Base-by-base conservation (phyloP, 2,113 vertebrate genomes). In the Hydropotes inermis region DNA sequence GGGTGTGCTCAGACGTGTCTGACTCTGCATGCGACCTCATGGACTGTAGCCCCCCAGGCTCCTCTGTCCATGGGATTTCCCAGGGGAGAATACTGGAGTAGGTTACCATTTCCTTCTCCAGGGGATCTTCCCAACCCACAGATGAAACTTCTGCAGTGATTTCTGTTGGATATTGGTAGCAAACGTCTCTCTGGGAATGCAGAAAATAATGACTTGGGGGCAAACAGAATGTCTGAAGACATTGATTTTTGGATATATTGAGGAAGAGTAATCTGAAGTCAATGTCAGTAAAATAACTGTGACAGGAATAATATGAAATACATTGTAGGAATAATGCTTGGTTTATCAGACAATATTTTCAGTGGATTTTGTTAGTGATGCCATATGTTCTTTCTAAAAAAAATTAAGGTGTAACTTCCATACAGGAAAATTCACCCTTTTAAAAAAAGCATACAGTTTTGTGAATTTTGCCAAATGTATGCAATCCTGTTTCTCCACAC, bases 201-300 rank as follows among this genome's bases (percentile, higher is more conserved):
- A 55, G 45, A 85, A 86, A 95, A 82, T 61, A 45, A 74, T 86
- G 92, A 81, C n/a, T 85, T 70, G 43, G 91, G 12, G 79, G 54
- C 58, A 96, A 81, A 79, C 2, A 60, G 67, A 88, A 92, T n/a
- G 85, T 96, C 84, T 82, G 47, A 50, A 50, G 28, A 1, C 19
- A 50, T 0, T 19, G 57, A 61, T 50, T 60, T 52, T 57, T 92
- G 88, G 50, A 94, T 92, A 60, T 85, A 60, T 12, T 30, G n/a
- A 92, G 52, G 50, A 61, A 96, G 36, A 89, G 16, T 39, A 52
- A 86, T 79, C 43, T 89, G 67, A 81, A 90, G 36, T 86, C 43
- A 55, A 60, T 25, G 14, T 70, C 64, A 94, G 27, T 84, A 55
- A 89, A 91, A 92, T 78, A 55, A 36, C 30, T 60, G 81, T n/a